phyloP scores from a whole-genome alignment of 2,797 vertebrate species.

The Paramormyrops hopkinsi region DNA sequence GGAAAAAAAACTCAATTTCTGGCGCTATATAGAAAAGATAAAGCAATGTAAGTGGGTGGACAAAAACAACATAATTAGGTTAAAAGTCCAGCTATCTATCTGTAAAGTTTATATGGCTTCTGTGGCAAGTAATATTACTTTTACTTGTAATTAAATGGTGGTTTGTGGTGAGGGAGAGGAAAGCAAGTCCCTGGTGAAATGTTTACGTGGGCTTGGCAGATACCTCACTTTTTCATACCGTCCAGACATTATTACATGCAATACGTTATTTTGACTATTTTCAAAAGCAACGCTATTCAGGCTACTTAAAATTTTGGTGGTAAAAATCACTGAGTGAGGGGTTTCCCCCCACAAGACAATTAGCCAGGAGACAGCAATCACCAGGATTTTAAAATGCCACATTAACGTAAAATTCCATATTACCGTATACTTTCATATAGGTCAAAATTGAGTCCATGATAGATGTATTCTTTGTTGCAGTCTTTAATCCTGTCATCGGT shows the following conservation, averaged over 20 bases:
- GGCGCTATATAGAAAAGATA: background rate
- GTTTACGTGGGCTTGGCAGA: background rate
- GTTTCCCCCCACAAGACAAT: background rate
- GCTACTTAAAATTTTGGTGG: background rate
- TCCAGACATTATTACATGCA: background rate
- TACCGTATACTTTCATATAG: background rate
- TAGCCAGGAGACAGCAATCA: background rate
- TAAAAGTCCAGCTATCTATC: background rate
- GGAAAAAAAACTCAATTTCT: background rate
- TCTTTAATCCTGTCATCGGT: background rate
- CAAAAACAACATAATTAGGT: background rate
- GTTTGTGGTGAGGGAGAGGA: background rate
- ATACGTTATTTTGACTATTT: background rate
- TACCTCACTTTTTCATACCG: background rate
- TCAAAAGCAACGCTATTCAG: background rate
- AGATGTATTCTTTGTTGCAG: background rate
- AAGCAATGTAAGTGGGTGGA: background rate
- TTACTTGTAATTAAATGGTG: constrained; percentile 6
- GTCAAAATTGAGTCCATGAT: background rate
- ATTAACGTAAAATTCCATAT: background rate
- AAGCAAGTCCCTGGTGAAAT: background rate
- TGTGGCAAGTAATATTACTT: background rate
- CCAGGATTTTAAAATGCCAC: background rate
- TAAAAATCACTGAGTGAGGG: background rate
- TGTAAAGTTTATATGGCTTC: background rate